Evolutionary conservation across 1,140 invertebrate genomes (phyloP).

Genomic region (Sycobia sp.): DNA sequence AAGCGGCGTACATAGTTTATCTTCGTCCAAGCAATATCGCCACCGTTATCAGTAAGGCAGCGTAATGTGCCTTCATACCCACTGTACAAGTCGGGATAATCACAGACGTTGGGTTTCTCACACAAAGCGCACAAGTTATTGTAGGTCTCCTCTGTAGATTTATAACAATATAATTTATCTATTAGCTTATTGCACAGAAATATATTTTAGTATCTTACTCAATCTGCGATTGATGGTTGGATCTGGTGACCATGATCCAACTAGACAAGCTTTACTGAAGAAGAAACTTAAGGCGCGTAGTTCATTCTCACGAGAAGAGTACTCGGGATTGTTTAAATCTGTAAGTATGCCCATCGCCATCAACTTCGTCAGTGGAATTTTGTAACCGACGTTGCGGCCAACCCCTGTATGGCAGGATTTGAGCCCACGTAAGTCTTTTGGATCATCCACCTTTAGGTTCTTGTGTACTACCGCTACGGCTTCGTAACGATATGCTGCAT

Average conservation of each 20-base stretch:
- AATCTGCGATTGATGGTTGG: constrained; percentile 68
- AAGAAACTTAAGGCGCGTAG: constrained; percentile 73
- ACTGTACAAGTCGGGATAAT: constrained; percentile 81
- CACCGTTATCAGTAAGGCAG: constrained; percentile 78
- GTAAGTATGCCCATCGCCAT: constrained; percentile 71
- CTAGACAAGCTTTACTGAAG: constrained; percentile 77
- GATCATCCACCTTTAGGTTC: constrained; percentile 66
- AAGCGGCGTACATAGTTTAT: constrained; percentile 78
- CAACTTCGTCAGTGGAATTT: constrained; percentile 75
- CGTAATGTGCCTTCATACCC: constrained; percentile 83
- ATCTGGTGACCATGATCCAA: constrained; percentile 80
- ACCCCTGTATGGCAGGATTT: constrained; percentile 82
- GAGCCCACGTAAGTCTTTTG: constrained; percentile 71
- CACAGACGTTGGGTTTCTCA: constrained; percentile 73
- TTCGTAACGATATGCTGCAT: constrained; percentile 76
- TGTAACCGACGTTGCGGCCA: constrained; percentile 79
- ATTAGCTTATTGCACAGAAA: background rate
- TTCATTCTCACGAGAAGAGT: constrained; percentile 78
- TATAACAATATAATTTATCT: background rate
- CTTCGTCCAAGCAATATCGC: constrained; percentile 84
- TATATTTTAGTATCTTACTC: constrained; percentile 64
- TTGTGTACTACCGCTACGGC: constrained; percentile 79
- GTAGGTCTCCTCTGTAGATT: constrained; percentile 70
- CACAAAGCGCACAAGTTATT: constrained; percentile 76
- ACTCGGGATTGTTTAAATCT: constrained; percentile 68